phyloP scores from a whole-genome alignment of 2,888 invertebrate species.

The Pseudeuparius sepicola region DNA sequence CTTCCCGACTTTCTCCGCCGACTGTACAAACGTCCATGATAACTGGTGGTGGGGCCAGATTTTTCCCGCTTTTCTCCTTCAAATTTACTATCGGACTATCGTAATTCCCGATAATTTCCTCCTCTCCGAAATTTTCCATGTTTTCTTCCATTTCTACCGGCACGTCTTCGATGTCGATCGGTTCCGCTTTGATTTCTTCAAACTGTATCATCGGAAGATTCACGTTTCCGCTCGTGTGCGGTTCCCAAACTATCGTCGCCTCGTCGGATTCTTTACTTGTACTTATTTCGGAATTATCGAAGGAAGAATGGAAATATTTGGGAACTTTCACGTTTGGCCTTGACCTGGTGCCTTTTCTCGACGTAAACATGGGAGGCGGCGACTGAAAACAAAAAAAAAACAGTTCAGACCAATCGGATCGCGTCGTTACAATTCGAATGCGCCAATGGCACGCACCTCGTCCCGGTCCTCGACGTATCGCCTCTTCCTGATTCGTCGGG shows the following conservation, averaged over 20 bases:
- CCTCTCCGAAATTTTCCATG: constrained; percentile 22
- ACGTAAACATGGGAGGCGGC: constrained; percentile 31
- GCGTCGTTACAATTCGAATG: neutral
- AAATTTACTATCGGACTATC: constrained; percentile 24
- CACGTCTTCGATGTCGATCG: constrained; percentile 32
- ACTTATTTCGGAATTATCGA: constrained; percentile 20
- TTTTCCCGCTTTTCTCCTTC: constrained; percentile 16
- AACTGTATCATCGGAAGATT: constrained; percentile 27
- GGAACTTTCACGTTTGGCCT: constrained; percentile 38
- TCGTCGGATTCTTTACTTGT: constrained; percentile 18
- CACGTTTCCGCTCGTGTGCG: constrained; percentile 22
- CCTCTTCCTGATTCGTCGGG: constrained; percentile 24
- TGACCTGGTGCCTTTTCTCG: constrained; percentile 37
- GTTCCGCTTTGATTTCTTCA: constrained; percentile 35
- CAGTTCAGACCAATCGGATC: no score
- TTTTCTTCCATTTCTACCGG: constrained; percentile 27
- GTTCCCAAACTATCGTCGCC: constrained; percentile 22
- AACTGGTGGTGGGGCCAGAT: constrained; percentile 18
- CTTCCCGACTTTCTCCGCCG: constrained; percentile 13
- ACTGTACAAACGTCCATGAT: constrained; percentile 24
- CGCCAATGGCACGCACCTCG: constrained; percentile 23
- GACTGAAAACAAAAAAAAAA: constrained; percentile 27
- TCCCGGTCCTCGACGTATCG: constrained; percentile 25
- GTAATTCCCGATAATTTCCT: constrained; percentile 25
- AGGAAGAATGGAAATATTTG: constrained; percentile 32